Base-by-base conservation (phyloP, 2,113 vertebrate genomes). In the Apaloderma vittatum region DNA sequence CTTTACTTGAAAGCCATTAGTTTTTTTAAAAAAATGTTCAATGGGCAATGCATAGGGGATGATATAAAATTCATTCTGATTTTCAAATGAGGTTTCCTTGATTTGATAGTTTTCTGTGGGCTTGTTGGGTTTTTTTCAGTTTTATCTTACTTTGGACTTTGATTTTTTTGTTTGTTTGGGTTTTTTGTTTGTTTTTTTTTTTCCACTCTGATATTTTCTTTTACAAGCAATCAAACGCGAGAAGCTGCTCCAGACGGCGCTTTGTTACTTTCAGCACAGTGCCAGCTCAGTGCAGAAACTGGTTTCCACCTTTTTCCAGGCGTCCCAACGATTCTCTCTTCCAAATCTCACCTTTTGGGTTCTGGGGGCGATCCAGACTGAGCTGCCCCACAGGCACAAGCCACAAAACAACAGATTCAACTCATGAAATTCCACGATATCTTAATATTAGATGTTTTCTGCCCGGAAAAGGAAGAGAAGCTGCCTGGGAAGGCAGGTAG, bases 141-240 rank as follows among this genome's bases (percentile, higher is more conserved):
- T 90, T 71, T 72, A 34, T 46, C 29, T 37, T 49, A 3, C 3
- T 66, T 52, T 23, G 29, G 3, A 3, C 13, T 80, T 63, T 40
- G 5, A n/a, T n/a, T n/a, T n/a, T n/a, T 32, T 30, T 24, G 2
- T 0, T 34, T 15, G 43, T 45, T 45, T 11, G 15, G 43, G 11
- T 45, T 45, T 45, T 46, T 46, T 46, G 15, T 80, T 63, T 40
- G 4, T 16, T 46, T 46, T 46, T 46, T 45, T 36, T 18, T 1
- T 1, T 4, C 9, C 3, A 40, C 22, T 22, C 26, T 15, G 23
- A 74, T 86, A 12, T 66, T 58, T 75, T 32, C 40, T 83, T 78
- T 74, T 77, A 52, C 59, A 57, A 77, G 32, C 19, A 81, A 21
- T 10, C 3, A 2, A 62, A 51, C 4, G 23, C 3, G 14, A 58